Conservation (phyloP, 2,888 invertebrate species). For the Carabus problematicus region DNA sequence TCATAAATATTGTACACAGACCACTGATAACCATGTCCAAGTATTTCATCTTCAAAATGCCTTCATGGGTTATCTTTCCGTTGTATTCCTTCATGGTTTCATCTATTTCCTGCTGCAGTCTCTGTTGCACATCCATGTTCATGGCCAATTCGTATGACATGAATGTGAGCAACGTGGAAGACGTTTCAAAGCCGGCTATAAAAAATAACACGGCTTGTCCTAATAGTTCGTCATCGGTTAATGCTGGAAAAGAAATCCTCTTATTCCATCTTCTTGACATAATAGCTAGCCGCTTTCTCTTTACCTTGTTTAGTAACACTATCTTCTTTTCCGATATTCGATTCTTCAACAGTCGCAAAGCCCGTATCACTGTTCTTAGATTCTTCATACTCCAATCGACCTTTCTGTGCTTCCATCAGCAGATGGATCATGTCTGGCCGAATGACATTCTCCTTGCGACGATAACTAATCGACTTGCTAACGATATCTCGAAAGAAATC, state of each 20-base stretch:
- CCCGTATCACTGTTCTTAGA: conserved; percentile 31
- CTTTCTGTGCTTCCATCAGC: conserved; percentile 62
- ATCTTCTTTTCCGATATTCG: conserved; percentile 46
- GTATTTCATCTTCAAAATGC: conserved; percentile 58
- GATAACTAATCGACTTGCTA: conserved; percentile 42
- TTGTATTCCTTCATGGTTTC: conserved; percentile 47
- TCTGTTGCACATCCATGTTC: conserved; percentile 54
- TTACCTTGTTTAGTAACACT: neutral
- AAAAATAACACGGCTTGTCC: conserved; percentile 57
- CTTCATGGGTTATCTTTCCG: conserved; percentile 54
- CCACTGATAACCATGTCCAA: conserved; percentile 63
- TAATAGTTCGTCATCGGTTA: conserved; percentile 53
- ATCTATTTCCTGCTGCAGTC: conserved; percentile 51
- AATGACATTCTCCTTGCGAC: conserved; percentile 45
- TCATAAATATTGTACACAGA: no score
- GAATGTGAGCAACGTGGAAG: conserved; percentile 53
- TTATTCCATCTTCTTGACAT: neutral
- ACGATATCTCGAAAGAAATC: conserved; percentile 45
- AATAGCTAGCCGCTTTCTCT: no score
- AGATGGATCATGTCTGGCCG: conserved; percentile 61
- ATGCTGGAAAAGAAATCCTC: conserved; percentile 44
- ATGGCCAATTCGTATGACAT: conserved; percentile 54
- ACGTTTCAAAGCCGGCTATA: conserved; percentile 56
- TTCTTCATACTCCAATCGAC: conserved; percentile 46
- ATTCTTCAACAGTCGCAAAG: conserved; percentile 48